Conservation (phyloP, 2,113 vertebrate species). For the Triplophysa tibetana region DNA sequence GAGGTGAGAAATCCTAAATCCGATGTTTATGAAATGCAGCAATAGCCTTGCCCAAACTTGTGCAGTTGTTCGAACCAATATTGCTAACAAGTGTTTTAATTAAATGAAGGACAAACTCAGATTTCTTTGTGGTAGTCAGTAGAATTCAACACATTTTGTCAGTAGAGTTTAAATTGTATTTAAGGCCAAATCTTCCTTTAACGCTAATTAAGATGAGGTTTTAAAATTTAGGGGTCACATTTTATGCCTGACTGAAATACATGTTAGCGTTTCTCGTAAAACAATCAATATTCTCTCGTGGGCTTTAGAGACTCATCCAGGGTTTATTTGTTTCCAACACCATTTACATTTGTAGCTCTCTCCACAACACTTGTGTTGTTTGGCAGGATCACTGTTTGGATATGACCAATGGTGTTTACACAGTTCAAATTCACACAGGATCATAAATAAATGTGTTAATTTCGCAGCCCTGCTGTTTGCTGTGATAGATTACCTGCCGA, state of each 20-base stretch:
- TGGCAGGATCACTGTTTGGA: conserved; percentile 20
- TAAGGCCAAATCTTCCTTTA: neutral
- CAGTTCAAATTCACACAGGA: conserved; percentile 55
- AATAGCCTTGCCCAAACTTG: no score
- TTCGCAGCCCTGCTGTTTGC: conserved; percentile 62
- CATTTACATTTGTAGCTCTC: conserved; percentile 1
- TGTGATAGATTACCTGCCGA: conserved; percentile 67
- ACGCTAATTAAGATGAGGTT: neutral
- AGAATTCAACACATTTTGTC: neutral
- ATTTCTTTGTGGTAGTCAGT: no score
- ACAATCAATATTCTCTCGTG: neutral
- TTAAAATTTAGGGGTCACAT: neutral
- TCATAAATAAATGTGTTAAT: conserved; percentile 70
- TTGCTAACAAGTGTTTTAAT: no score
- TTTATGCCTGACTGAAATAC: neutral
- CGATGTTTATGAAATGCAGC: no score
- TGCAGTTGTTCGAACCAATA: no score
- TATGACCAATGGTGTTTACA: conserved; percentile 57
- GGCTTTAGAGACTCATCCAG: conserved; percentile 19
- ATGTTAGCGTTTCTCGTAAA: neutral
- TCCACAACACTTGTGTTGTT: conserved; percentile 24
- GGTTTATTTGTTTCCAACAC: conserved; percentile 9
- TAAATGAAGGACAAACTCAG: no score
- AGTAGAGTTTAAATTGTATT: neutral
- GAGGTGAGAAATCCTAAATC: no score